Evolutionary conservation across 2,113 vertebrate genomes (phyloP), one percentile per base, ranked within the genome.

Genomic region (Entosphenus tridentatus): DNA sequence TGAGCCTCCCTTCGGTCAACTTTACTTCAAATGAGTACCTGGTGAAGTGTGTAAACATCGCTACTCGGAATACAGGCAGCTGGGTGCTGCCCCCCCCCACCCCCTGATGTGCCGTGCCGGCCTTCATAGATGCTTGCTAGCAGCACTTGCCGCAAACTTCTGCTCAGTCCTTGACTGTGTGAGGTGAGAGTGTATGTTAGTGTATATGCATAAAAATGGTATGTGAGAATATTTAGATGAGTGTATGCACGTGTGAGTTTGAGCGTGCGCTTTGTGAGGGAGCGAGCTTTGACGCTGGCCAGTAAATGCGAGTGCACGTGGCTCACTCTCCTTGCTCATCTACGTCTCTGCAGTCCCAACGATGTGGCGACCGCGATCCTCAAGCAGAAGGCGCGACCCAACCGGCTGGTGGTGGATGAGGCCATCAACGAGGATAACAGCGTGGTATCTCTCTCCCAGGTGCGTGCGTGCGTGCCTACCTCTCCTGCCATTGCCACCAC

Each of bases 291-390:
- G 13, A 17, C 16, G 58, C 16, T 5, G 13, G 58, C 16, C 13
- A 14, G 8, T 62, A 17, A 14, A 5, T 62, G 58, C 16, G 58
- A 14, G 58, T 62, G 58, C 16, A 62, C 5, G 58, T 62, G 58
- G 13, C 13, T 13, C 58, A 13, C 13, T 62, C 13, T 14, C 5
- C 16, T 62, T 65, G 8, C 62, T 21, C 21, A 12, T 70, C 13
- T 12, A 57, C 57, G 70, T 73, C 58, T 69, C 72, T 58, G 55
- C 75, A 83, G 80, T 56, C 56, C 77, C 12, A 83, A 81, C 73
- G 82, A 83, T 73, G 80, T 76, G 74, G 82, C 82, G 69, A 83
- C 81, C 2, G 82, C 82, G 56, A 83, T 84, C 69, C 75, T 83
- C 56, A 81, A 80, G 56, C 81, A 82, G 76, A 84, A 82, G 68